Evolutionary conservation across 1,140 invertebrate genomes (phyloP).

Genomic region (Limonius californicus): DNA sequence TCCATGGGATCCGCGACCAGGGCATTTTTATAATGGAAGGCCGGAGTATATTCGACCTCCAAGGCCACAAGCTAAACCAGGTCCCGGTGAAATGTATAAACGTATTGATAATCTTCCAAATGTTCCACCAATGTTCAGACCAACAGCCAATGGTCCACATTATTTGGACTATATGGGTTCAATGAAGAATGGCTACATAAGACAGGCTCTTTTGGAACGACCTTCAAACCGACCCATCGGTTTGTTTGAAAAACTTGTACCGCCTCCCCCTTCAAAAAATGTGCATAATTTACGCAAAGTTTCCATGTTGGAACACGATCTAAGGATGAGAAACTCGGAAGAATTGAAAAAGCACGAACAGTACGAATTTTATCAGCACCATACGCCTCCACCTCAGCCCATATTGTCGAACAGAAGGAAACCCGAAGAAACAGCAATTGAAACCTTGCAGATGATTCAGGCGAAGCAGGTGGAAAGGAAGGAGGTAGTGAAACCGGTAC

Average conservation of each 20-base stretch:
- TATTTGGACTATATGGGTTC: constrained; percentile 16
- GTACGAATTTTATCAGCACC: not conserved
- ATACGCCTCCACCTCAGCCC: constrained; percentile 12
- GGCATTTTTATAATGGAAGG: constrained; percentile 44
- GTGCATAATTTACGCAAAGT: constrained; percentile 37
- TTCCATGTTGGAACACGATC: constrained; percentile 13
- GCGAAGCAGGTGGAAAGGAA: constrained; percentile 45
- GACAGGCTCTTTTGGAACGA: constrained; percentile 44
- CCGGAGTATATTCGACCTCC: constrained; percentile 43
- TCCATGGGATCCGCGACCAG: constrained; percentile 45
- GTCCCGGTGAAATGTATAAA: constrained; percentile 40
- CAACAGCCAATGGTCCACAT: constrained; percentile 47
- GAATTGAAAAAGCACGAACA: not conserved
- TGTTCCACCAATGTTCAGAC: constrained; percentile 67
- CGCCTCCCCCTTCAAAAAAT: constrained; percentile 47
- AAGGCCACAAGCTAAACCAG: constrained; percentile 30
- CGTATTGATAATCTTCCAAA: constrained; percentile 56
- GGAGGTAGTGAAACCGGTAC: not conserved
- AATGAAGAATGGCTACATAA: constrained; percentile 31
- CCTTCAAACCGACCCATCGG: constrained; percentile 44
- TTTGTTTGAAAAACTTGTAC: constrained; percentile 49
- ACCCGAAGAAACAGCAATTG: constrained; percentile 43
- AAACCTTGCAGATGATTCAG: constrained; percentile 65
- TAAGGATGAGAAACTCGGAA: not conserved
- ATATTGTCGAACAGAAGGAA: constrained; percentile 41